A percentile compares a stretch with the other conserved stretches of the same genome.
phyloP scores from a whole-genome alignment of 2,113 vertebrate genomes.

The Atrichornis clamosus region DNA sequence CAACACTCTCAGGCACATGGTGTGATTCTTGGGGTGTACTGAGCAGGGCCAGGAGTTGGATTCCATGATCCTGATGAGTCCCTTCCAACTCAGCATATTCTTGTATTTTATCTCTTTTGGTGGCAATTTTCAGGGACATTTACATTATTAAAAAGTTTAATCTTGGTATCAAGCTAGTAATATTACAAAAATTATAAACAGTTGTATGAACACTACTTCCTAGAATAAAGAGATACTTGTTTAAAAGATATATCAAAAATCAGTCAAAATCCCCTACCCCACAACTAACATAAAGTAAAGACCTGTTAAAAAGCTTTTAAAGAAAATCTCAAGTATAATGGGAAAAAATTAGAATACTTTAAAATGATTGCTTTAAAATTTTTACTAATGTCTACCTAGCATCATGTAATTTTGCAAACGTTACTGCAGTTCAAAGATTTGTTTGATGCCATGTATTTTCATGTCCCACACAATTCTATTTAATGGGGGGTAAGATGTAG shows the following conservation, averaged over 20 bases:
- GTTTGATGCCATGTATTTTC: background rate
- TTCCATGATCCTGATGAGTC: background rate
- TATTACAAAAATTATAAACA: background rate
- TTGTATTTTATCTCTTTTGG: background rate
- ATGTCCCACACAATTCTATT: background rate
- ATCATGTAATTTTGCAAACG: background rate
- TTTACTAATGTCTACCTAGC: background rate
- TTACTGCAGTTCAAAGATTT: background rate
- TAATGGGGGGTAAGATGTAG: background rate
- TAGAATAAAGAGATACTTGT: background rate
- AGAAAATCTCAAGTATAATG: background rate
- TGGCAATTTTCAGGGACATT: background rate
- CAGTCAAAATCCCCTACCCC: rapidly evolving
- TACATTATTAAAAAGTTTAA: background rate
- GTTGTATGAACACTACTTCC: background rate
- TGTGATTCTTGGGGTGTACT: background rate
- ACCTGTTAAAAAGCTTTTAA: rapidly evolving
- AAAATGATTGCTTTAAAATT: background rate
- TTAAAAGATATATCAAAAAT: background rate
- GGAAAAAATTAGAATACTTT: background rate
- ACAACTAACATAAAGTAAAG: background rate
- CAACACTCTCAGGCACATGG: rapidly evolving
- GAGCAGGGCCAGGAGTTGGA: background rate
- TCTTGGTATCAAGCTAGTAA: background rate
- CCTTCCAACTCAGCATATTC: background rate